Evolutionary conservation across 2,797 vertebrate species (phyloP), one percentile per base, ranked within the genome.

Genomic region (Phaenicophaeus curvirostris): DNA sequence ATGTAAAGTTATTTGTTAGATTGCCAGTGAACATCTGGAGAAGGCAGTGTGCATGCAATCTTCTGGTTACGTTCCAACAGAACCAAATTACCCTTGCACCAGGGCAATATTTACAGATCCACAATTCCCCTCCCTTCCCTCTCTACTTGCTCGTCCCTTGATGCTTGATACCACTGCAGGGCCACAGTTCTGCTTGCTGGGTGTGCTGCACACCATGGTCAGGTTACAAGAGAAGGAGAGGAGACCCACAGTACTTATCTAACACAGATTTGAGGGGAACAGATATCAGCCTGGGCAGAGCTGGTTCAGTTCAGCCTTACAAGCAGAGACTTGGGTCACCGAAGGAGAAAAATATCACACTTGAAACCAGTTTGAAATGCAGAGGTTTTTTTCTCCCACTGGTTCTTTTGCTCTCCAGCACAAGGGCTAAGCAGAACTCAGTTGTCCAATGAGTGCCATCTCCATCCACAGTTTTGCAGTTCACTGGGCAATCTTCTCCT

Each of bases 141-240:
- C 5, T 42, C 27, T 11, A 27, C 12, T 54, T 24, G 9, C 46
- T 66, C 67, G 35, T 39, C 11, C 42, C 28, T 9, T 17, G 3
- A 23, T 28, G 39, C 27, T 9, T 17, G 16, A n/a, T 20, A 48
- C 46, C 21, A 21, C 46, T 23, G 44, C 44, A 46, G 44, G 44
- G 44, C 8, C 35, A 23, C 72, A 42, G 30, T 42, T 57, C 41
- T 74, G 28, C 66, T 41, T 74, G 31, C 66, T 44, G 41, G 44
- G 5, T 25, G 5, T 69, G 68, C 23, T 1, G 3, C 28, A 2
- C 25, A 25, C 23, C 1, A 0, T 1, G 27, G 8, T 18, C 74
- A 68, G 30, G 11, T 24, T 25, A 4, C 7, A 35, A 30, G 28
- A 74, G 51, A 13, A 68, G 30, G 24, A 57, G 18, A 55, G 28